Evolutionary conservation across 1,140 invertebrate species (phyloP).

Genomic region (Agrilus planipennis): DNA sequence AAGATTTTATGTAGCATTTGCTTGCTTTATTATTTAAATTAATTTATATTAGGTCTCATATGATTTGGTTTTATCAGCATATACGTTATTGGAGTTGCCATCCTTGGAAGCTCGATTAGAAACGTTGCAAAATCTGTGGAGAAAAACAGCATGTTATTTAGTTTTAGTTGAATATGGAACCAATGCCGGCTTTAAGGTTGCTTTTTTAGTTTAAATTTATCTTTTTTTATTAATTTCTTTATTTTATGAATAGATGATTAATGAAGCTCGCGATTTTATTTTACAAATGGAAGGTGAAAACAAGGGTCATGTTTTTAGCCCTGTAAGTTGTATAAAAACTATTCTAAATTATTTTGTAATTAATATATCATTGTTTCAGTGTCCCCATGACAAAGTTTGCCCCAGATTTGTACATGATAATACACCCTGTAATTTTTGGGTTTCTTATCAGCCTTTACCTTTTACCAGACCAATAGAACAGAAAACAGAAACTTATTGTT

Average conservation of each 20-base stretch:
- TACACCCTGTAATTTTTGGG: slow-evolving; percentile 67
- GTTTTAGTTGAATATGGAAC: slow-evolving; percentile 78
- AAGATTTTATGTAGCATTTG: slow-evolving; percentile 18
- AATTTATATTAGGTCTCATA: slow-evolving; percentile 52
- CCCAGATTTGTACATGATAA: slow-evolving; percentile 50
- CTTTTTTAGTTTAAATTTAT: slow-evolving; percentile 11
- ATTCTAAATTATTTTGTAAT: slow-evolving; percentile 5
- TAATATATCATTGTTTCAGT: slow-evolving; percentile 58
- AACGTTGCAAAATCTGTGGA: slow-evolving; percentile 68
- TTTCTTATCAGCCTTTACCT: slow-evolving; percentile 46
- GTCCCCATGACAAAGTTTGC: slow-evolving; percentile 67
- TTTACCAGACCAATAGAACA: slow-evolving; percentile 34
- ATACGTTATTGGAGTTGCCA: slow-evolving; percentile 69
- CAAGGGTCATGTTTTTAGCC: slow-evolving; percentile 56
- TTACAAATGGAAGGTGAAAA: slow-evolving; percentile 37
- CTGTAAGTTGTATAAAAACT: slow-evolving; percentile 40
- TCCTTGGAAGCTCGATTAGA: slow-evolving; percentile 51
- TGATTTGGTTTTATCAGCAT: slow-evolving; percentile 71
- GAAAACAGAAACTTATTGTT: slow-evolving; percentile 46
- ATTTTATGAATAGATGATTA: slow-evolving; percentile 40
- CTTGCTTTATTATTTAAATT: not conserved
- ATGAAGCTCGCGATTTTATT: slow-evolving; percentile 64
- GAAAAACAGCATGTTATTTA: slow-evolving; percentile 70
- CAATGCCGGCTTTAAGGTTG: slow-evolving; percentile 61
- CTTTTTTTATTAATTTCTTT: not conserved